Conservation (phyloP, 1,140 invertebrate genomes). For the Drosophila auraria region DNA sequence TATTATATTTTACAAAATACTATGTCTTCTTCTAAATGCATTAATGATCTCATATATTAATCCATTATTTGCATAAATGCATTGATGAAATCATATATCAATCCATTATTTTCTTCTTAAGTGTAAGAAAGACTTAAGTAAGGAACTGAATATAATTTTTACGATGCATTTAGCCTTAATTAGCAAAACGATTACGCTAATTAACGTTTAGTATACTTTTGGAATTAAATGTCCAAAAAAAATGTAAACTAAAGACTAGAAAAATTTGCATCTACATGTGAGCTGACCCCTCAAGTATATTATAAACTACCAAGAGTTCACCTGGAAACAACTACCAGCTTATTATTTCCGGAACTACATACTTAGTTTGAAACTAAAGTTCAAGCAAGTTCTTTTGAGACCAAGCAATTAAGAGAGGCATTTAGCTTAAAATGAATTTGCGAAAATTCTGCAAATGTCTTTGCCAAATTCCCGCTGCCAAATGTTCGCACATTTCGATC, state of each 20-base stretch:
- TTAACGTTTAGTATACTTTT: not conserved
- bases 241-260: not conserved
- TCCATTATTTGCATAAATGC: too few species aligned
- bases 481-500: constrained; percentile 41
- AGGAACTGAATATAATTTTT: not conserved
- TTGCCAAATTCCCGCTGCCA: constrained; percentile 30
- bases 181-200: not conserved
- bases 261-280: not conserved
- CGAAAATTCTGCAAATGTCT: constrained; percentile 9
- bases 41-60: too few species aligned
- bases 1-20: too few species aligned
- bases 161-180: not conserved
- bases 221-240: not conserved
- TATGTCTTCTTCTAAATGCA: too few species aligned
- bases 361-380: not conserved
- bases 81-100: too few species aligned
- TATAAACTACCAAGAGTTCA: not conserved
- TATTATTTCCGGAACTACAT: not conserved
- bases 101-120: not conserved
- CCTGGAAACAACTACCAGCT: not conserved
- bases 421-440: not conserved
- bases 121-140: not conserved
- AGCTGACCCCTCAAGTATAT: not conserved
- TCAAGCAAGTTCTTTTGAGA: not conserved
- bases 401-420: not conserved